These are phyloP conservation scores for Erpetoichthys calabaricus DNA, from an alignment of 2,797 vertebrate genomes.

Conservation along the genomic window DNA sequence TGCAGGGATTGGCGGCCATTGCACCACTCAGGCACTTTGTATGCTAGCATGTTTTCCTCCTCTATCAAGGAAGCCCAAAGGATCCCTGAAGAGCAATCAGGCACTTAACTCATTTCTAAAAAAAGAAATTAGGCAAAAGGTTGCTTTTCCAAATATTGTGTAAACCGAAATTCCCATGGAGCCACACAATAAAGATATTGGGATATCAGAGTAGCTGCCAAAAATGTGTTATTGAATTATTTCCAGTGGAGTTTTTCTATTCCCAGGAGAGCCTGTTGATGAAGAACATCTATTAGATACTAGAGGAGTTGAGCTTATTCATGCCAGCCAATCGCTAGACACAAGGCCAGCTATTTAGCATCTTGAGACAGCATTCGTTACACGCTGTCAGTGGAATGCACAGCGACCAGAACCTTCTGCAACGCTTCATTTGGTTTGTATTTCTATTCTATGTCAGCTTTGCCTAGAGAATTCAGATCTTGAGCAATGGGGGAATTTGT, in stretches of 20 bases:
- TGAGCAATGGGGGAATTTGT: too few relatives aligned
- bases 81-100: slow-evolving; percentile 75
- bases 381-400: too few relatives aligned
- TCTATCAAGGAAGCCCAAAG: slow-evolving; percentile 71
- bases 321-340: too few relatives aligned
- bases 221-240: slow-evolving; percentile 37
- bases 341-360: too few relatives aligned
- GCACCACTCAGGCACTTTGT: slow-evolving; percentile 34
- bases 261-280: slow-evolving; percentile 11
- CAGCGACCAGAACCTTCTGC: too few relatives aligned
- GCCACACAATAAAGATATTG: slow-evolving; percentile 44
- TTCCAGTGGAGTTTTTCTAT: slow-evolving; percentile 26
- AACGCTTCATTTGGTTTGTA: too few relatives aligned
- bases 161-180: slow-evolving; percentile 74
- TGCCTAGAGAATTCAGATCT: too few relatives aligned
- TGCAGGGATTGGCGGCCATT: slow-evolving; percentile 28
- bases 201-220: slow-evolving; percentile 35
- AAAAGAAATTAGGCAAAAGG: slow-evolving; percentile 81
- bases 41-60: slow-evolving; percentile 62
- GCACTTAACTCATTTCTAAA: slow-evolving; percentile 76
- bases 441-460: too few relatives aligned
- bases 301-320: too few relatives aligned
- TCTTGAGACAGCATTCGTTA: too few relatives aligned
- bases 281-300: slow-evolving; percentile 1
- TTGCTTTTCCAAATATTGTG: slow-evolving; percentile 78